Conservation (phyloP, 2,888 invertebrate species). For the Cecidostiba fungosa region DNA sequence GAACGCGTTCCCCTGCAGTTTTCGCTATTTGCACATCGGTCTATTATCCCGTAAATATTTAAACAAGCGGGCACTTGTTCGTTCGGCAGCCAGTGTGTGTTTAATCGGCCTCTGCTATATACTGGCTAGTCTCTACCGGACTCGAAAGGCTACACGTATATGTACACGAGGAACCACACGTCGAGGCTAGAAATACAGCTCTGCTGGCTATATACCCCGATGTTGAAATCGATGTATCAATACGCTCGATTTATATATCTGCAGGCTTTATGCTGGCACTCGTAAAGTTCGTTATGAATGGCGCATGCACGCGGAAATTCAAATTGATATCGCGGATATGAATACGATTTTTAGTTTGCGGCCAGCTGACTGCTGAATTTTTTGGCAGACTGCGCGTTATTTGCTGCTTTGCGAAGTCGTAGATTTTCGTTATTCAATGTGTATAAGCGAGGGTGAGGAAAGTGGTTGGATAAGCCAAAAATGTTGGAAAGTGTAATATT, state of each 20-base stretch:
- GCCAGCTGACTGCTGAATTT: not conserved
- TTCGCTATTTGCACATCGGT: slow-evolving; percentile 27
- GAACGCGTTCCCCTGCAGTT: not conserved
- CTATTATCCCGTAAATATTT: slow-evolving; percentile 60
- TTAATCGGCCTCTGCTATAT: slow-evolving; percentile 3
- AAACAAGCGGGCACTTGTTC: slow-evolving; percentile 30
- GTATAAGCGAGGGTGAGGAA: not conserved
- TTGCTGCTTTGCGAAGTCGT: not conserved
- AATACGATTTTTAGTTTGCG: not conserved
- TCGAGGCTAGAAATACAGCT: not conserved
- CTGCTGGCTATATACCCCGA: not conserved
- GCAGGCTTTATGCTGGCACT: not conserved
- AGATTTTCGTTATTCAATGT: not conserved
- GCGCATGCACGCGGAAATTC: not conserved
- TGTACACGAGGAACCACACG: not conserved
- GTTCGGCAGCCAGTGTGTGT: not conserved
- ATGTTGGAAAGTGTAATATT: not conserved
- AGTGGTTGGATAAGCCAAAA: not conserved
- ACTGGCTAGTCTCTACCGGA: too few species aligned
- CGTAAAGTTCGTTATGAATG: not conserved
- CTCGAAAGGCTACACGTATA: not conserved
- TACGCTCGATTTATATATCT: slow-evolving; percentile 17
- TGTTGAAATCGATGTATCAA: slow-evolving; percentile 18
- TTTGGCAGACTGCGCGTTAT: not conserved
- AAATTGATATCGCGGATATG: not conserved